phyloP scores from a whole-genome alignment of 1,140 invertebrate genomes.

The Acromyrmex heyeri region DNA sequence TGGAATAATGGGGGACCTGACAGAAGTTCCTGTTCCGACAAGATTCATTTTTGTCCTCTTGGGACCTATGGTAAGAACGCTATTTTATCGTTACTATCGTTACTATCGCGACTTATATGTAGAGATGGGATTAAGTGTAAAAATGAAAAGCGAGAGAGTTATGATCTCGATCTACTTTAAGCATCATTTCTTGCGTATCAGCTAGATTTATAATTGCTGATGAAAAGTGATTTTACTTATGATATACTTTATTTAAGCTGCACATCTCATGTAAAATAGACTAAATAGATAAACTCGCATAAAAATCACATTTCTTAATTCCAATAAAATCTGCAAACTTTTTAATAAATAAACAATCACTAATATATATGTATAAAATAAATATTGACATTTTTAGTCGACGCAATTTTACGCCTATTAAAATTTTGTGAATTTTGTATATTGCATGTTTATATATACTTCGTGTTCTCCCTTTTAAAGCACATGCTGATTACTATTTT shows the following conservation, averaged over 20 bases:
- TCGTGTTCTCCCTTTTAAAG: not conserved
- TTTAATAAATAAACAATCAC: not conserved
- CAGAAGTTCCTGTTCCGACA: slow-evolving; percentile 98
- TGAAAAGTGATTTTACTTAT: not conserved
- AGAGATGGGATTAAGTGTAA: not conserved
- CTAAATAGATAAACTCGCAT: too few species aligned
- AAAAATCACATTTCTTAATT: not conserved
- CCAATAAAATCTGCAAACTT: not conserved
- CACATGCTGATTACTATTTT: not conserved
- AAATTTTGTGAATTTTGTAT: not conserved
- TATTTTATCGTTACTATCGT: not conserved
- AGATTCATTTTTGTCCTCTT: slow-evolving; percentile 98
- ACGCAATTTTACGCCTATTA: not conserved
- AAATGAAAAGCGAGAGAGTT: not conserved
- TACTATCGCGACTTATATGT: not conserved
- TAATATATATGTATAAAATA: not conserved
- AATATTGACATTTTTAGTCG: not conserved
- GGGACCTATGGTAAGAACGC: slow-evolving; percentile 91
- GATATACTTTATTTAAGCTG: not conserved
- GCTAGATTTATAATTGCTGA: not conserved
- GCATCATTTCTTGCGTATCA: not conserved
- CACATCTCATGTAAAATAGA: not conserved
- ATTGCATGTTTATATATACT: not conserved
- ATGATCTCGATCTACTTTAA: not conserved
- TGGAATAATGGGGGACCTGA: slow-evolving; percentile 96